Percentiles rank a stretch among this genome's conserved stretches.
Conservation (phyloP, 2,888 invertebrate species). For the Pimpla rufipes region DNA sequence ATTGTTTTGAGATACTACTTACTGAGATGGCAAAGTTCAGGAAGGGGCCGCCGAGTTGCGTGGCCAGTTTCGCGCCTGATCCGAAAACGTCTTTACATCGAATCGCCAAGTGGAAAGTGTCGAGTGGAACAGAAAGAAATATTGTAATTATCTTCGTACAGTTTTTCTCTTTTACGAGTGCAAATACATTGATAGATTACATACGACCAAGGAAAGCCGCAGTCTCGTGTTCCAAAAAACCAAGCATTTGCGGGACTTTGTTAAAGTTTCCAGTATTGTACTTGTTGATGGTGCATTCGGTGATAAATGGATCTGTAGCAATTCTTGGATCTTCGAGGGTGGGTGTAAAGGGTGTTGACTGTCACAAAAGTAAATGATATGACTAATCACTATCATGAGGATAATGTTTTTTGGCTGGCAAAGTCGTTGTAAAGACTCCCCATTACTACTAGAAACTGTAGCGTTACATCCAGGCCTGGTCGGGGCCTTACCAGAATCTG, state of each 20-base stretch:
- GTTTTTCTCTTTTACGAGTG: not conserved
- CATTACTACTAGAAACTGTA: too few species aligned
- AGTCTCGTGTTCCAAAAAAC: slow-evolving; percentile 86
- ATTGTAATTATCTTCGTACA: not conserved
- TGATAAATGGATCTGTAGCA: slow-evolving; percentile 86
- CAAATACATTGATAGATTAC: not conserved
- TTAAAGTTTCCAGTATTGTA: slow-evolving; percentile 85
- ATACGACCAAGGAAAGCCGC: slow-evolving; percentile 36
- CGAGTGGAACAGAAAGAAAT: not conserved
- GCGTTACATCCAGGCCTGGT: too few species aligned
- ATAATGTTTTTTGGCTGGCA: too few species aligned
- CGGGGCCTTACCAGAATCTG: too few species aligned
- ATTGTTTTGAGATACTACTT: too few species aligned
- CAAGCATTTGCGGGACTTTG: slow-evolving; percentile 86
- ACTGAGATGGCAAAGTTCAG: too few species aligned
- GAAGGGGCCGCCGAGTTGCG: too few species aligned
- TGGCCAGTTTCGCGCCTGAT: too few species aligned
- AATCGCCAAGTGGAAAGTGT: too few species aligned
- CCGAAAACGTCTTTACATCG: too few species aligned
- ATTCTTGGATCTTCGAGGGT: slow-evolving; percentile 85
- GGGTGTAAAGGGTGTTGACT: slow-evolving; percentile 84
- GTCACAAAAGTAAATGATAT: not conserved
- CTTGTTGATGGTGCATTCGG: slow-evolving; percentile 84
- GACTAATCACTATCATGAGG: too few species aligned
- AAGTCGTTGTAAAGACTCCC: slow-evolving; percentile 73